Evolutionary conservation across 1,140 invertebrate species (phyloP).

Genomic region (Ips typographus): DNA sequence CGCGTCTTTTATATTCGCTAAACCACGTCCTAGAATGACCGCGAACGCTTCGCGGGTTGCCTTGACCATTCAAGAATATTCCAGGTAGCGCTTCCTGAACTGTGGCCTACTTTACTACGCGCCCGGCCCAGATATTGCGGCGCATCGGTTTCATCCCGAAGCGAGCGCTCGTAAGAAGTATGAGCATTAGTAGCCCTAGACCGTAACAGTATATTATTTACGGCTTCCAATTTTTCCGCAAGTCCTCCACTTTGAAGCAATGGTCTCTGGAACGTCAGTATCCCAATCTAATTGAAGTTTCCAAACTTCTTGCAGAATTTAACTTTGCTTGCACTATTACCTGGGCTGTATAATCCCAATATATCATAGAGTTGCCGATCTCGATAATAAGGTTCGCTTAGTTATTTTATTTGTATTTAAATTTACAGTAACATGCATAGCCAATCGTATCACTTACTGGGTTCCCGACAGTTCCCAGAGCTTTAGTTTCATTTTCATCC

Average conservation of each 20-base stretch:
- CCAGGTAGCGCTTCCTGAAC: too few species aligned
- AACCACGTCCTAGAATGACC: too few species aligned
- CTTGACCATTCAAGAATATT: too few species aligned
- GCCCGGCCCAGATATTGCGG: too few species aligned
- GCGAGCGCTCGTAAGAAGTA: too few species aligned
- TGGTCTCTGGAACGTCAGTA: constrained; percentile 32
- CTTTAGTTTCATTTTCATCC: background rate
- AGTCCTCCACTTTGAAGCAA: constrained; percentile 7
- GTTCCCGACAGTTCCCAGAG: constrained; percentile 16
- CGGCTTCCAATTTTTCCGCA: background rate
- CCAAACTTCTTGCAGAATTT: too few species aligned
- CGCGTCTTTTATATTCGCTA: too few species aligned
- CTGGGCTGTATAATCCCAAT: constrained; percentile 33
- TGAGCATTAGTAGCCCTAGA: too few species aligned
- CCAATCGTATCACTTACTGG: constrained; percentile 9
- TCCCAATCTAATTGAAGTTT: constrained; percentile 47
- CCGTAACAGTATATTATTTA: constrained; percentile 31
- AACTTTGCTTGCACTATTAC: too few species aligned
- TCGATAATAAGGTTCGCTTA: constrained; percentile 17
- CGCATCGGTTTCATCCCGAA: too few species aligned
- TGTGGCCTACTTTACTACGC: too few species aligned
- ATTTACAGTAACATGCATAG: constrained; percentile 13
- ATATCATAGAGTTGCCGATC: constrained; percentile 23
- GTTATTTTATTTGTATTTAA: background rate
- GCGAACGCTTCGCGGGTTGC: too few species aligned